These are phyloP conservation scores for Zelostemma sp. DNA, from an alignment of 1,140 invertebrate species.

Conservation along the genomic window DNA sequence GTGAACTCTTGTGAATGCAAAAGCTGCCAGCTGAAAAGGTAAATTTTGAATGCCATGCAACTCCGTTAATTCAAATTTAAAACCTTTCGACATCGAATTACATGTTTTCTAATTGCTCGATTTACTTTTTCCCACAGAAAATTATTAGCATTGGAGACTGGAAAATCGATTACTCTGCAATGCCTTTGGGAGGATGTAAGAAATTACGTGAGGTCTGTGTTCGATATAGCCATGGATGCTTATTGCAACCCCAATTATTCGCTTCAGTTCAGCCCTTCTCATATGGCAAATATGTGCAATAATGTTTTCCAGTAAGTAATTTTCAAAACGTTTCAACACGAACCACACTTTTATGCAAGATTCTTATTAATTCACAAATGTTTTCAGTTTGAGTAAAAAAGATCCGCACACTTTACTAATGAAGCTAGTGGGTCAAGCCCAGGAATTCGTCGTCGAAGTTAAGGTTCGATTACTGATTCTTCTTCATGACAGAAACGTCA, in stretches of 20 bases:
- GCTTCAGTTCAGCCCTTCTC: constrained; percentile 45
- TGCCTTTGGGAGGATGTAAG: constrained; percentile 72
- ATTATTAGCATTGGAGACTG: constrained; percentile 65
- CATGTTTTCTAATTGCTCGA: too few relatives aligned
- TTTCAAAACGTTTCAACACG: constrained; percentile 9
- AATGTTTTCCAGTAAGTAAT: constrained; percentile 51
- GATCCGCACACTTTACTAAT: constrained; percentile 76
- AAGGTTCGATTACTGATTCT: constrained; percentile 74
- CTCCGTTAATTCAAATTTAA: too few relatives aligned
- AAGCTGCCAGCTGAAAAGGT: constrained; percentile 30
- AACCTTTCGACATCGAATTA: too few relatives aligned
- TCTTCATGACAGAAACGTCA: constrained; percentile 65
- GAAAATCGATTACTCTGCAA: constrained; percentile 70
- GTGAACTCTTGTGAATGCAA: constrained; percentile 29
- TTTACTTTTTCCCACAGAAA: constrained; percentile 49
- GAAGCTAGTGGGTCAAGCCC: constrained; percentile 74
- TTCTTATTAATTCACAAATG: constrained; percentile 26
- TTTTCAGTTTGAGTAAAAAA: constrained; percentile 72
- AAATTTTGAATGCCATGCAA: too few relatives aligned
- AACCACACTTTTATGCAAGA: constrained; percentile 7
- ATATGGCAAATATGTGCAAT: constrained; percentile 48
- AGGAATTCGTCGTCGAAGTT: constrained; percentile 76
- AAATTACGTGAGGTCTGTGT: constrained; percentile 68
- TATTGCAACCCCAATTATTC: constrained; percentile 49
- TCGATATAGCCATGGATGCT: constrained; percentile 66